Evolutionary conservation across 2,888 invertebrate species (phyloP), one percentile per base, ranked within the genome.

Genomic region (Calameuta pallipes): DNA sequence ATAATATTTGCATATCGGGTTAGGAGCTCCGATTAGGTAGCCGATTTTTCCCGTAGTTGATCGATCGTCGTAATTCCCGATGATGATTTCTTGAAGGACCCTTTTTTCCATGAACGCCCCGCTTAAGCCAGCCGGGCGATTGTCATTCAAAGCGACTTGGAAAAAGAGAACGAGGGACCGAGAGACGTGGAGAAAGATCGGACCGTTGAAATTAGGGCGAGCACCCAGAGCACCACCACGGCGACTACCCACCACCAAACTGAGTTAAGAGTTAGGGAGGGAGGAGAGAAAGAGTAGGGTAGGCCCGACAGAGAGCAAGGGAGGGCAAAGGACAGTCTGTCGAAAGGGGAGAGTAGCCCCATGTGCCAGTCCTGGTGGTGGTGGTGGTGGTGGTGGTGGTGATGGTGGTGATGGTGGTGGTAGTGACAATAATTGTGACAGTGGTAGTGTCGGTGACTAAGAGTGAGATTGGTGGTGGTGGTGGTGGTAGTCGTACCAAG

Each of bases 1-100:
- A 88, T 86, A 91, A 91, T 91, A 91, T 91, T 91, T 90, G 90
- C 91, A 91, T 91, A 91, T 91, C 90, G 89, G 88, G 90, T 91
- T 88, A 15, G 41, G 41, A 41, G 85, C 89, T 80, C 69, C 83
- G 76, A 80, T 70, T 33, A 30, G 78, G 41, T 41, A 76, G 78
- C 82, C 79, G 82, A 84, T 85, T 85, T 83, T 84, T 83, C 80
- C 13, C 69, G 37, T 13, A 75, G 82, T 83, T 81, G 85, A 85
- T 84, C 83, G 83, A 81, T 83, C 70, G 33, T 41, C 80, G 79
- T 71, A 73, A 41, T 41, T 41, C 41, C 15, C 41, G 41, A 41
- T 41, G 41, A 15, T 15, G 41, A 41, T 41, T 41, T 15, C 41
- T 41, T 41, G 41, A 41, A 41, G 41, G 41, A 41, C 41, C 41